These are phyloP conservation scores for Sarcophaga subvicina DNA, from an alignment of 2,888 invertebrate species.

Conservation along the genomic window DNA sequence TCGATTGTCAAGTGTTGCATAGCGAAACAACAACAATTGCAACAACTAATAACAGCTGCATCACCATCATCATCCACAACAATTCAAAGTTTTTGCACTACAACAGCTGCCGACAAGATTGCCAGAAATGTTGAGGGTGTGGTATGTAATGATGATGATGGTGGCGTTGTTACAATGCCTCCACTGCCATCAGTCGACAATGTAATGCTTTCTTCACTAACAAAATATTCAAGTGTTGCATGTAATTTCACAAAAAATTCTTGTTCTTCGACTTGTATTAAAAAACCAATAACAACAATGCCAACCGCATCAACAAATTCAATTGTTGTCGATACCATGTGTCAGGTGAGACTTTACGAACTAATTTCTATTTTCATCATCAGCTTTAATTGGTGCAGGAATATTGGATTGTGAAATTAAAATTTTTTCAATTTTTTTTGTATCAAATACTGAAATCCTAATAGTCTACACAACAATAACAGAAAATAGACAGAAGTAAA, in stretches of 20 bases:
- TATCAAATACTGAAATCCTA: not conserved
- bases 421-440: not conserved
- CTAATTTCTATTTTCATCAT: not conserved
- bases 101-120: slow-evolving; percentile 39
- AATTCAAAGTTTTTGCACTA: slow-evolving; percentile 29
- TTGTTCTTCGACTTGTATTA: slow-evolving; percentile 47
- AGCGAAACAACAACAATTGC: slow-evolving; percentile 65
- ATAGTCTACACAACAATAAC: not conserved
- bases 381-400: not conserved
- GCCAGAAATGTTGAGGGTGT: slow-evolving; percentile 20
- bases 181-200: not conserved
- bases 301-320: slow-evolving; percentile 66
- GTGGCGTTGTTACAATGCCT: not conserved
- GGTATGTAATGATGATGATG: not conserved
- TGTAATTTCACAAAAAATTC: slow-evolving; percentile 58
- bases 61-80: slow-evolving; percentile 28
- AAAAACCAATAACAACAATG: slow-evolving; percentile 45
- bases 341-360: slow-evolving; percentile 75
- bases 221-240: slow-evolving; percentile 46
- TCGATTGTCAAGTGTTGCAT: slow-evolving; percentile 72
- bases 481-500: too few relatives aligned
- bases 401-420: too few relatives aligned
- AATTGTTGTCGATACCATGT: slow-evolving; percentile 71
- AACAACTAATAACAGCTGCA: slow-evolving; percentile 42
- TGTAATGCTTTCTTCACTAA: not conserved